These are phyloP conservation scores for Macrostomum lignano DNA, from an alignment of 1,140 invertebrate species.

Conservation along the genomic window DNA sequence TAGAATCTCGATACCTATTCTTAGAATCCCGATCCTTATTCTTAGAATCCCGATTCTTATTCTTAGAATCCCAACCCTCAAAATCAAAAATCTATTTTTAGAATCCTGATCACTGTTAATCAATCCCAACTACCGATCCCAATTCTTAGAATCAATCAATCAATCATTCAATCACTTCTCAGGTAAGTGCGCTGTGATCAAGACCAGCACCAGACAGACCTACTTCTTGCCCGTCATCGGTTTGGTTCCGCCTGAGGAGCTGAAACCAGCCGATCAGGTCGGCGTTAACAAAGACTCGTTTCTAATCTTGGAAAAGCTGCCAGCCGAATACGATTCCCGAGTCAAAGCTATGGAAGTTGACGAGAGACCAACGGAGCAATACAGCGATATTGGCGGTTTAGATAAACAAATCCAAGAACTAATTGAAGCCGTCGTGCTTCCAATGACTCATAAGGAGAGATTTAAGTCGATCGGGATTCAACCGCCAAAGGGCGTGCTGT, in stretches of 20 bases:
- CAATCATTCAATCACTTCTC: too few species aligned
- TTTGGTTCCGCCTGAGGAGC: conserved; percentile 73
- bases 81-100: too few species aligned
- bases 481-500: conserved; percentile 70
- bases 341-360: conserved; percentile 99
- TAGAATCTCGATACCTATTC: too few species aligned
- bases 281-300: conserved; percentile 99
- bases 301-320: conserved; percentile 77
- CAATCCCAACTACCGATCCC: too few species aligned
- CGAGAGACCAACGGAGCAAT: conserved; percentile 90
- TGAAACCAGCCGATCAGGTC: conserved; percentile 87
- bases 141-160: too few species aligned
- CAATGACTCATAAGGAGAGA: conserved; percentile 97
- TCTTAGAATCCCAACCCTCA: too few species aligned
- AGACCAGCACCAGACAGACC: conserved; percentile 92
- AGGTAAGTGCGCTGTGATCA: conserved; percentile 97
- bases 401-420: conserved; percentile 85
- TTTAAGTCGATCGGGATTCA: conserved; percentile 93
- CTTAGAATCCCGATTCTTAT: too few species aligned
- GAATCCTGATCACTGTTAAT: too few species aligned
- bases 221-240: conserved; percentile 97
- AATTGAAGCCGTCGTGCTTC: conserved; percentile 88
- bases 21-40: too few species aligned
- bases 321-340: conserved; percentile 78
- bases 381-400: conserved; percentile 89